Evolutionary conservation across 2,113 vertebrate species (phyloP).

Genomic region (Cebus imitator): DNA sequence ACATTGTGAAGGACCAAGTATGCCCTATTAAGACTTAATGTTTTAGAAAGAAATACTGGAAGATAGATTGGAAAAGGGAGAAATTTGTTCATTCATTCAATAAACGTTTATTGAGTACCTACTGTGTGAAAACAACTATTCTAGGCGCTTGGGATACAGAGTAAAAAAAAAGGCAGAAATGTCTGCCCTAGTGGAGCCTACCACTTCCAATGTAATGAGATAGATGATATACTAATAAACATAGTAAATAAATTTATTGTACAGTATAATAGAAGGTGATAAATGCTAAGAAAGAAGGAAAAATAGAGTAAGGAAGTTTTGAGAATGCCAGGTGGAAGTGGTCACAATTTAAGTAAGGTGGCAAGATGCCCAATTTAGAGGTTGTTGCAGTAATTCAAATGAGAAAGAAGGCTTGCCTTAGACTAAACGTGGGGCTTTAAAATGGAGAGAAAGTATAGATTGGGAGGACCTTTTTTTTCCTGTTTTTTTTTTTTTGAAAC

Average conservation of each 20-base stretch:
- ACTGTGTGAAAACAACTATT: background rate
- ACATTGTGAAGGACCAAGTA: background rate
- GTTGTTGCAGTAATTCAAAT: background rate
- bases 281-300: slow-evolving; percentile 5
- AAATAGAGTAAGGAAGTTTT: background rate
- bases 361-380: background rate
- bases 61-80: background rate
- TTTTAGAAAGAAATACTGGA: background rate
- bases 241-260: background rate
- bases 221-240: background rate
- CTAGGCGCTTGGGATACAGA: background rate
- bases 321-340: background rate
- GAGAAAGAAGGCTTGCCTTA: background rate
- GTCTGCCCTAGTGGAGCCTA: background rate
- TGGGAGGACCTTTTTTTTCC: background rate
- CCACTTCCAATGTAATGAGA: background rate
- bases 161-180: background rate
- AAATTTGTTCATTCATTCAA: background rate
- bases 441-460: background rate
- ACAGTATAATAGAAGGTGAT: background rate
- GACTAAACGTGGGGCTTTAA: background rate
- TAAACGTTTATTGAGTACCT: background rate
- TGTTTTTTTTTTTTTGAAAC: background rate
- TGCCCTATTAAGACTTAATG: background rate
- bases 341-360: background rate